Evolutionary conservation across 2,113 vertebrate genomes (phyloP), one percentile per base, ranked within the genome.

Genomic region (Cariama cristata): DNA sequence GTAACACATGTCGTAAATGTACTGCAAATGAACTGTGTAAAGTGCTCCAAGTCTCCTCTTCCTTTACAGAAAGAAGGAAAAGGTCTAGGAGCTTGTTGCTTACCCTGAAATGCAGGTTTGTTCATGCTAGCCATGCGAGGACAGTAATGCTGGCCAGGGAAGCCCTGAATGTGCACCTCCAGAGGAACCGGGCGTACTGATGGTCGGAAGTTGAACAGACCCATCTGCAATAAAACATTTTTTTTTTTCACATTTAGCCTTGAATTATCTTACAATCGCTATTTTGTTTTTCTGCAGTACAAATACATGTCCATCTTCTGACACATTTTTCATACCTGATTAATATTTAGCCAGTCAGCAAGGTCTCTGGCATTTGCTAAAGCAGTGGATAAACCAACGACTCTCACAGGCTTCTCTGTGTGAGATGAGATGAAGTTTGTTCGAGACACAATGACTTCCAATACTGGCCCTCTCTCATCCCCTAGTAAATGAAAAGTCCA

Each of bases 111-210:
- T 27, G 99, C 98, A 86, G 99, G 99, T 96, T 99, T 99, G 98
- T 99, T 99, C 99, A 99, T 99, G 97, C 98, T 99, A 93, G 99
- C 99, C 99, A 99, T 99, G 79, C 99, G 99, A 94, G 99, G 99
- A 98, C 99, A 99, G 97, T 99, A 99, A 94, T 99, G 99, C 88
- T 99, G 99, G 23, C 99, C 99, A 22, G 99, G 99, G 97, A 99
- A 99, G 45, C 99, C 99, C 4, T 99, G 99, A 96, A 99, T 99
- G 96, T 99, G 99, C 79, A 99, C 99, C 96, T 99, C 99, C 93
- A 99, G 97, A 1, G 99, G 99, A 92, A 99, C 99, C 0, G 99
- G 99, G 42, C 99, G 99, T n/a, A 99, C 99, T 12, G 99, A 99
- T 2, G 99, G 99, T 32, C 99, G 98, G 98, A 99, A 99, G 98